Base-by-base conservation (phyloP, 1,140 invertebrate genomes). In the Bombus waltoni region DNA sequence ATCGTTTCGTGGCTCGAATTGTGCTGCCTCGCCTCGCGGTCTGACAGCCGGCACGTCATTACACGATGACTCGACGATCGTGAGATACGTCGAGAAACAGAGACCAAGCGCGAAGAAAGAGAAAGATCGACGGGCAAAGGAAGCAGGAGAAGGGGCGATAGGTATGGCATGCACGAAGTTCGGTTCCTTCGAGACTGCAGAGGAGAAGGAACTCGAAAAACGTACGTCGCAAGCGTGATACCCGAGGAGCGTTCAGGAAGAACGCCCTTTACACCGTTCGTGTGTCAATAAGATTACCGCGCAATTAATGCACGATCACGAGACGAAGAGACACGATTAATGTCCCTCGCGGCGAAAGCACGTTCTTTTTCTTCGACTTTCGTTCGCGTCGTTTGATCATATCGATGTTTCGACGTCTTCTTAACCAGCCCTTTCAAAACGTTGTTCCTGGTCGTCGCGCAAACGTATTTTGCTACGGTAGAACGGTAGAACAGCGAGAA, bases 1-100 rank as follows among this genome's bases (percentile, higher is more conserved):
- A 90, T 91, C 89, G 89, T 90, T 91, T 89, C 87, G 89, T 87
- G 85, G 81, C 79, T 87, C 84, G 82, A 90, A 89, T 85, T 80
- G 83, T 86, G 74, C 81, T 82, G 72, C 87, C 87, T 82, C 76
- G 86, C 88, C 79, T 85, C 86, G 87, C 80, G 81, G 87, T 88
- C 92, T 93, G 94, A 94, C 94, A 94, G 91, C 91, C 93, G 90
- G 94, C 91, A 92, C 94, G 92, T 95, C 94, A 95, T 95, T 95
- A 95, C 94, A 94, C 90, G 93, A 92, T 95, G 94, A 95, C 94
- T 95, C 90, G 91, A 91, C 94, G 86, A 87, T 91, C 92, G 90
- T 62, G 75, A 75, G 74, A 65, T 82, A 83, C 57, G 85, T 86
- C 85, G 82, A 88, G 90, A 81, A 88, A 89, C 83, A 84, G 87